Percentiles rank a stretch among this genome's conserved stretches.
Conservation (phyloP, 2,797 vertebrate species). For the Echiichthys vipera region DNA sequence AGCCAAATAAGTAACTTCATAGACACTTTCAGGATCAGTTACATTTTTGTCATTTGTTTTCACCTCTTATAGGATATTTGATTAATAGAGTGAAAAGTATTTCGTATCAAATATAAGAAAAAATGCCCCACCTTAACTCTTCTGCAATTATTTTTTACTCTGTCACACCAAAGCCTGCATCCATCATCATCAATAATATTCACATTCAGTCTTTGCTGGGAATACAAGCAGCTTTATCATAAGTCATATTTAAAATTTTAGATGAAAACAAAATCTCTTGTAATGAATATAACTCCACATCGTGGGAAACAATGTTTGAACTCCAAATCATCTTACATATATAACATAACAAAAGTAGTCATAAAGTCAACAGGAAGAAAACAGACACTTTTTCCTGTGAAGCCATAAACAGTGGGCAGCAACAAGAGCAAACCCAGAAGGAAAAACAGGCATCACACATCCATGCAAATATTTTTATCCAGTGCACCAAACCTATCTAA, state of each 20-base stretch:
- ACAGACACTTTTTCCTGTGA: conserved; percentile 42
- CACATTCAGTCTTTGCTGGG: no score
- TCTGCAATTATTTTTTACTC: neutral
- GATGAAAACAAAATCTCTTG: neutral
- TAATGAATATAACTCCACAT: neutral
- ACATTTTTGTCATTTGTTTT: neutral
- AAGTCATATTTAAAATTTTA: neutral
- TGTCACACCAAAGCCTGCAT: neutral
- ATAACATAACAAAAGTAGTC: neutral
- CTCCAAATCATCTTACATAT: neutral
- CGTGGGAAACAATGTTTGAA: neutral
- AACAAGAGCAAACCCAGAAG: neutral
- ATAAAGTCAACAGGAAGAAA: conserved; percentile 36
- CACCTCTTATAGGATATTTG: neutral
- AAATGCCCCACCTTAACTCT: neutral
- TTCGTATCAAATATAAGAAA: neutral
- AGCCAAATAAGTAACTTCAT: neutral
- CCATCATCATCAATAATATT: no score
- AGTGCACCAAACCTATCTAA: neutral
- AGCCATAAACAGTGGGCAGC: neutral
- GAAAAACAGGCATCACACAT: neutral
- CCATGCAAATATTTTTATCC: neutral
- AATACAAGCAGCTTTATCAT: no score
- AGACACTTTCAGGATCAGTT: no score
- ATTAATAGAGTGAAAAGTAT: neutral